These are phyloP conservation scores for Pedionomus torquatus DNA, from an alignment of 2,113 vertebrate genomes.

Conservation along the genomic window DNA sequence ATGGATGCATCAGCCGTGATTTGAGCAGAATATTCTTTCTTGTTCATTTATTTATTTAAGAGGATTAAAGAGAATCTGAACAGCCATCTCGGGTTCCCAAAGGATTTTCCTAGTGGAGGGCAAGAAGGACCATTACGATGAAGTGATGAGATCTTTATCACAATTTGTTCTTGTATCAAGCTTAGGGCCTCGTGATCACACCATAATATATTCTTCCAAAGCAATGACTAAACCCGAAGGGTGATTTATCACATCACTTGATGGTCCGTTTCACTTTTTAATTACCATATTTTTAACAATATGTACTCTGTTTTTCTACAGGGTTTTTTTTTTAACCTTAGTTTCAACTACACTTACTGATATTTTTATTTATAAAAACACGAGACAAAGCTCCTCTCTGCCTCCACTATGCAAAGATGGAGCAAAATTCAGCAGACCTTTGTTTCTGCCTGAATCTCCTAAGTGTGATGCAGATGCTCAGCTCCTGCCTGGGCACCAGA, in stretches of 20 bases:
- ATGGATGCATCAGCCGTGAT: background rate
- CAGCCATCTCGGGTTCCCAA: background rate
- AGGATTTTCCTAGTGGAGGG: background rate
- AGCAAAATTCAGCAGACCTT: background rate
- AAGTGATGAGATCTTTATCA: slow-evolving; percentile 1
- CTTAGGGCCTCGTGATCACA: fast-evolving
- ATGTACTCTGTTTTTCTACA: background rate
- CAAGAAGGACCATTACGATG: background rate
- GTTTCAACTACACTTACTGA: background rate
- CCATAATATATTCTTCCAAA: background rate
- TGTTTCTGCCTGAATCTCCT: background rate
- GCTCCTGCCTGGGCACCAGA: fast-evolving
- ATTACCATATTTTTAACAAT: background rate
- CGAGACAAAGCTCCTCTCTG: background rate
- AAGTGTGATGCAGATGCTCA: no score
- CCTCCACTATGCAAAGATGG: background rate
- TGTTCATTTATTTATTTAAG: slow-evolving; percentile 40
- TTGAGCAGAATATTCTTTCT: background rate
- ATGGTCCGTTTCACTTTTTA: background rate
- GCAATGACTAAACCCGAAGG: background rate
- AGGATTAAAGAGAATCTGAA: background rate
- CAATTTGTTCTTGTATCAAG: background rate
- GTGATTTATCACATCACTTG: background rate
- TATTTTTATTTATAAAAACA: background rate
- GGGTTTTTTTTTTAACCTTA: background rate